Base-by-base conservation (phyloP, 2,888 invertebrate species). In the Mylabris sibirica region DNA sequence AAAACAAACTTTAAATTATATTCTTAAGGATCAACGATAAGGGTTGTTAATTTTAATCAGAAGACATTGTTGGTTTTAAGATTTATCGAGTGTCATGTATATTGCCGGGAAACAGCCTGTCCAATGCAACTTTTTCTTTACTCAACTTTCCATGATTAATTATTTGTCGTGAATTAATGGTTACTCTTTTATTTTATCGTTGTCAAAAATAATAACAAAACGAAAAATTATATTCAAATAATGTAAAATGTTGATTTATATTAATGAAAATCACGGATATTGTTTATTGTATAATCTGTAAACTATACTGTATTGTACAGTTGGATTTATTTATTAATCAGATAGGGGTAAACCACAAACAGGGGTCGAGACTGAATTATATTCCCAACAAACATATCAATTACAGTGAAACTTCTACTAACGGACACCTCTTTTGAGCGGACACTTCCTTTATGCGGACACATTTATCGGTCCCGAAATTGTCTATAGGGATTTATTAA, bases 81-180 rank as follows among this genome's bases (percentile, higher is more conserved):
- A 49, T 49, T 49, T 49, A 49, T 49, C 49, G 49, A 49, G 20
- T 49, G 49, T 49, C 49, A 49, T 49, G 49, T 49, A 49, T 49
- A 49, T 49, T 49, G 49, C 12, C n/a, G n/a, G 49, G 20, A 8
- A 49, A 49, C 49, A 49, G 20, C 20, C 49, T 11, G 20, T 49
- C 49, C 4, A 49, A 49, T 49, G 17, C 49, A 49, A 49, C 49
- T 49, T 49, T 49, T 49, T 49, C 49, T 3, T n/a, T 22, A 49
- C 20, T 49, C 49, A 49, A 49, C 20, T 49, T 49, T 22, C 20
- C 9, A 49, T 49, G 49, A 49, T 49, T 49, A 49, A 49, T 49
- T 49, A 20, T 49, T n/a, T 8, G 20, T 22, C 49, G 20, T 17
- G 2, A 20, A 49, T n/a, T n/a, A 49, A 11, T n/a, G n/a, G 17